A percentile compares a stretch with the other conserved stretches of the same genome.
Evolutionary conservation across 2,797 vertebrate species (phyloP).

Genomic region (Falco concolor): DNA sequence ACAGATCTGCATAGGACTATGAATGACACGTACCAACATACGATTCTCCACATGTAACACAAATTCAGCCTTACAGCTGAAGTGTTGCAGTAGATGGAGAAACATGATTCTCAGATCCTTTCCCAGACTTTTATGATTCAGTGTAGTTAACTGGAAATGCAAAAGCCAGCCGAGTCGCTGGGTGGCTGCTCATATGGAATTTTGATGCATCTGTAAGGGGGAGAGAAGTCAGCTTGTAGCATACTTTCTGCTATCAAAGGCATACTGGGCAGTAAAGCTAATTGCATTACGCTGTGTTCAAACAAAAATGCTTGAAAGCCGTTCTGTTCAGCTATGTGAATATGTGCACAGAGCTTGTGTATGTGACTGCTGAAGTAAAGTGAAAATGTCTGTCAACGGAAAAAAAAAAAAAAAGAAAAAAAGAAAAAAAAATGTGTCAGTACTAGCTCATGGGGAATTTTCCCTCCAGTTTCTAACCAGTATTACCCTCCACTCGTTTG

Average conservation of each 20-base stretch:
- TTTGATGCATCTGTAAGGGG: conserved; percentile 28
- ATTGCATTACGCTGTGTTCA: not conserved
- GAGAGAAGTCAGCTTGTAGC: not conserved
- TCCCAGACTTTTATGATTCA: conserved; percentile 38
- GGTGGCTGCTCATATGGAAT: conserved; percentile 46
- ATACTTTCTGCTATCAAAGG: conserved; percentile 24
- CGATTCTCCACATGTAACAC: not conserved
- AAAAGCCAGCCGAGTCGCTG: not conserved
- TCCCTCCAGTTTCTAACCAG: not conserved
- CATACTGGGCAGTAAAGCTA: not conserved
- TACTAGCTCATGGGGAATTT: not conserved
- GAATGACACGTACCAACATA: not conserved
- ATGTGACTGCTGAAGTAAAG: not conserved
- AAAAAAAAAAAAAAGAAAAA: not conserved
- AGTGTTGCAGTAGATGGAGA: not conserved
- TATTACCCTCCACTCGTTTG: not conserved
- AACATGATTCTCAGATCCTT: not conserved
- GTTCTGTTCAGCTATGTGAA: not conserved
- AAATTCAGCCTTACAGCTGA: not conserved
- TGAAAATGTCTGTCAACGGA: not conserved
- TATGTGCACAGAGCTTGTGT: not conserved
- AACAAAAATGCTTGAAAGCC: not conserved
- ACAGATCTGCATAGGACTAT: not conserved
- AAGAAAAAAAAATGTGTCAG: not conserved
- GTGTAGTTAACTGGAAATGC: conserved; percentile 29